A percentile compares a stretch with the other conserved stretches of the same genome.
Evolutionary conservation across 1,140 invertebrate genomes (phyloP).

Genomic region (Thaumetopoea pityocampa): DNA sequence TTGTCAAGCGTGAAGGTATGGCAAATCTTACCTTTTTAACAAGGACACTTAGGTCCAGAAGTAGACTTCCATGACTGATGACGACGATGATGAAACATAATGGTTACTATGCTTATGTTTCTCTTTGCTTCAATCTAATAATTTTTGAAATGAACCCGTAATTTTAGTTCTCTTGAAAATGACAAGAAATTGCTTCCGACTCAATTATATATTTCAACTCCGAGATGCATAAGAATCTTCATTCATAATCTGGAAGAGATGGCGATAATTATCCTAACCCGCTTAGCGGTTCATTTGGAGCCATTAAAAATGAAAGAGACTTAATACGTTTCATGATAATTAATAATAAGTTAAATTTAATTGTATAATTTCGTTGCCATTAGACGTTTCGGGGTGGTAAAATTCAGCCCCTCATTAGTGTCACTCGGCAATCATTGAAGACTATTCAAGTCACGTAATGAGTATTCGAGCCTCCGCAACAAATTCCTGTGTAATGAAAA

Average conservation of each 20-base stretch:
- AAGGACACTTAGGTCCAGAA: too few species aligned
- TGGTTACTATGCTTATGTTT: too few species aligned
- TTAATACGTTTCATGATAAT: slow-evolving; percentile 6
- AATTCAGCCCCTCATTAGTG: slow-evolving; percentile 9
- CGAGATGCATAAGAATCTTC: neutral
- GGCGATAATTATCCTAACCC: too few species aligned
- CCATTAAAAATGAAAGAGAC: slow-evolving; percentile 5
- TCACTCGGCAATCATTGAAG: slow-evolving; percentile 18
- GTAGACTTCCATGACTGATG: too few species aligned
- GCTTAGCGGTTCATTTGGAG: neutral
- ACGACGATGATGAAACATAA: too few species aligned
- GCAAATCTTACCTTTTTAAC: too few species aligned
- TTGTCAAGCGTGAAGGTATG: too few species aligned
- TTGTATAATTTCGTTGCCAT: slow-evolving; percentile 10
- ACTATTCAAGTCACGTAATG: slow-evolving; percentile 26
- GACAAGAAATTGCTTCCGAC: too few species aligned
- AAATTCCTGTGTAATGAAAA: slow-evolving; percentile 24
- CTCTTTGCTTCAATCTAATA: too few species aligned
- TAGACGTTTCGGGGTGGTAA: slow-evolving; percentile 6
- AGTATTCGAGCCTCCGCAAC: slow-evolving; percentile 20
- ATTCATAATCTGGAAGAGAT: neutral
- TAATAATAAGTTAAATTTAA: slow-evolving; percentile 14
- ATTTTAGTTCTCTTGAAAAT: too few species aligned
- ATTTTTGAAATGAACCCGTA: too few species aligned
- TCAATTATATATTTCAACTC: neutral